Base-by-base conservation (phyloP, 2,888 invertebrate species). In the Syrista parreyssii region DNA sequence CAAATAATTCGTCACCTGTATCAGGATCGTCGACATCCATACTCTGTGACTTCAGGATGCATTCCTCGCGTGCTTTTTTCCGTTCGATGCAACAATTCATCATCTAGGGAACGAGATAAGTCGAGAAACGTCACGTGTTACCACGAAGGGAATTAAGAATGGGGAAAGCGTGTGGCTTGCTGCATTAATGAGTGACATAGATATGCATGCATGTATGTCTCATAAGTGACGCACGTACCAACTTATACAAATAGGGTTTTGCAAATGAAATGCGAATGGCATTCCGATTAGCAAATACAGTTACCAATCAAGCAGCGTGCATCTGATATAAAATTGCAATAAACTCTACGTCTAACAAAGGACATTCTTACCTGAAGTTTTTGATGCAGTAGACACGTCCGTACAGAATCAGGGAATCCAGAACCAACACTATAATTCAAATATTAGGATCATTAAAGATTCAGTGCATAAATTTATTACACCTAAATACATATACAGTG, bases 371-470 rank as follows among this genome's bases (percentile, higher is more conserved):
- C 93, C 92, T 98, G 98, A 71, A 99, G 93, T 91, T 99, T 99
- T 92, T 99, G 98, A 92, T 99, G 97, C 23, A 99, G 93, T 72
- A 99, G 93, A 90, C 98, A 98, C 11, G 97, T 96, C 79, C 97
- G 95, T 30, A 90, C 89, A 71, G 96, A 95, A 91, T 98, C 98
- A 0, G 98, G 98, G 84, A 95, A 93, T 15, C 97, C 97, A 74
- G 94, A 92, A n/a, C 95, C 94, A 79, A 98, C 93, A 85, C 97
- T 97, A 93, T 83, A 92, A 93, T 55, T 55, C 23, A 55, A 55
- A 55, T 55, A 55, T 55, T 55, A 9, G 23, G 23, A 9, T 55
- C 9, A 23, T 23, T 15, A 23, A 34, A 4, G 23, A 23, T 55
- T 55, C 40, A 55, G 40, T 15, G 6, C 6, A 40, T 9, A 40